phyloP scores from a whole-genome alignment of 2,888 invertebrate genomes.

The Parthenolecanium corni region DNA sequence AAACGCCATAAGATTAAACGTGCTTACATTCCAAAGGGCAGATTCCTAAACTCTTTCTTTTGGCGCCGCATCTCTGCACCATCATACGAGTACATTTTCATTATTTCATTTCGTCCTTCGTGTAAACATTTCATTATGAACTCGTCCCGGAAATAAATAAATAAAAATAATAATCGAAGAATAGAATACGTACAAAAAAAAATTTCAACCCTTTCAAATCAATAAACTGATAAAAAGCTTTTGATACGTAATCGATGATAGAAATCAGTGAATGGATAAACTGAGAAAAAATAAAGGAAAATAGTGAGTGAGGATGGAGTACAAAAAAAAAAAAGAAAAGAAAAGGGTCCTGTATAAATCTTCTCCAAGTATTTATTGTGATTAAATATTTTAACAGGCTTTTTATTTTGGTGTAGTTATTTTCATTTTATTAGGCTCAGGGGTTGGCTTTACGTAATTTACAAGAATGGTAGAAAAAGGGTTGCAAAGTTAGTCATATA shows the following conservation, averaged over 20 bases:
- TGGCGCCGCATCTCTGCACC: too few species aligned
- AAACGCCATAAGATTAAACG: too few species aligned
- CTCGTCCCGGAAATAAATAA: too few species aligned
- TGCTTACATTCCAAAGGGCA: too few species aligned
- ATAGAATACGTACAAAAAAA: too few species aligned
- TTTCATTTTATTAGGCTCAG: neutral
- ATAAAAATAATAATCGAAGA: too few species aligned
- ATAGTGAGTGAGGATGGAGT: slow-evolving; percentile 5
- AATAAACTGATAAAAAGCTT: slow-evolving; percentile 10
- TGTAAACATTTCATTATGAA: too few species aligned
- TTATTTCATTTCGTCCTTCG: too few species aligned
- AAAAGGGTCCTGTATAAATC: slow-evolving; percentile 14
- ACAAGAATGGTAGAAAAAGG: neutral
- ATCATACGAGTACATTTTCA: too few species aligned
- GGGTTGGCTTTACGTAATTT: slow-evolving; percentile 6
- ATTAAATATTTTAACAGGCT: slow-evolving; percentile 15
- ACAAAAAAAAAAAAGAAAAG: neutral
- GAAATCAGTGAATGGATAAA: neutral
- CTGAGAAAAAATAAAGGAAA: neutral
- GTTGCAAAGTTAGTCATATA: neutral
- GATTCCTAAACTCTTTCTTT: too few species aligned
- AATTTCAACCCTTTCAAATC: neutral
- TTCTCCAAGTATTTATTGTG: slow-evolving; percentile 13
- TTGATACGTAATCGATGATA: neutral
- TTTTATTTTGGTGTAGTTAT: slow-evolving; percentile 5